Evolutionary conservation across 2,888 invertebrate genomes (phyloP).

Genomic region (Meliscaeva auricollis): DNA sequence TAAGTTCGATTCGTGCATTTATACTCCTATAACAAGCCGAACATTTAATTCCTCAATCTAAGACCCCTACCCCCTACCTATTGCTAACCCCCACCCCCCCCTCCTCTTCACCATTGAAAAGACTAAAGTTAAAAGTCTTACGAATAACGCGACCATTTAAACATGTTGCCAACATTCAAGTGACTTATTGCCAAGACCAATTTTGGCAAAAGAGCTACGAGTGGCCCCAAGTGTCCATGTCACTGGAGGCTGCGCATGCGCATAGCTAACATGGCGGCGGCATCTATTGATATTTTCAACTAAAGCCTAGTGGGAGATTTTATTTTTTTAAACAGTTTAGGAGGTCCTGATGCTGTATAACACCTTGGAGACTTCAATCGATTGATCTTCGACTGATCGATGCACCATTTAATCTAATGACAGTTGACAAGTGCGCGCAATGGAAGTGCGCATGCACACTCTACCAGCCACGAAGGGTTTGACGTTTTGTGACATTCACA

Average conservation of each 20-base stretch:
- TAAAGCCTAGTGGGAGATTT: conserved; percentile 44
- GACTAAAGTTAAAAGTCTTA: conserved; percentile 46
- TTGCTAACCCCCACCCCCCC: too few species aligned
- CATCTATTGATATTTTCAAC: conserved; percentile 63
- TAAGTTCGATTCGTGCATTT: conserved; percentile 15
- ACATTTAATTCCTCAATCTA: conserved; percentile 61
- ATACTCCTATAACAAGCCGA: conserved; percentile 63
- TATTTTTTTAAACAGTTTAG: conserved; percentile 20
- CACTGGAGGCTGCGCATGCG: conserved; percentile 48
- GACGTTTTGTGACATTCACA: conserved; percentile 35
- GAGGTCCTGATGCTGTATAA: conserved; percentile 12
- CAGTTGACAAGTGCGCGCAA: conserved; percentile 74
- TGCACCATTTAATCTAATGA: conserved; percentile 71
- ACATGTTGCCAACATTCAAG: conserved; percentile 67
- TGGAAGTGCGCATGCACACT: conserved; percentile 46
- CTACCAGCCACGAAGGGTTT: conserved; percentile 48
- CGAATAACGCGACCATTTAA: conserved; percentile 56
- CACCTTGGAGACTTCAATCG: conserved; percentile 60
- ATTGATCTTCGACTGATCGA: conserved; percentile 73
- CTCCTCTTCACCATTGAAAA: neutral
- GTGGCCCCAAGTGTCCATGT: conserved; percentile 42
- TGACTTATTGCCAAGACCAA: conserved; percentile 75
- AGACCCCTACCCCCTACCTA: neutral
- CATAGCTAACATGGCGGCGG: conserved; percentile 59
- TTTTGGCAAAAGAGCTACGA: conserved; percentile 67